These are phyloP conservation scores for Cebidichthys violaceus DNA, from an alignment of 2,113 vertebrate species.

Conservation along the genomic window DNA sequence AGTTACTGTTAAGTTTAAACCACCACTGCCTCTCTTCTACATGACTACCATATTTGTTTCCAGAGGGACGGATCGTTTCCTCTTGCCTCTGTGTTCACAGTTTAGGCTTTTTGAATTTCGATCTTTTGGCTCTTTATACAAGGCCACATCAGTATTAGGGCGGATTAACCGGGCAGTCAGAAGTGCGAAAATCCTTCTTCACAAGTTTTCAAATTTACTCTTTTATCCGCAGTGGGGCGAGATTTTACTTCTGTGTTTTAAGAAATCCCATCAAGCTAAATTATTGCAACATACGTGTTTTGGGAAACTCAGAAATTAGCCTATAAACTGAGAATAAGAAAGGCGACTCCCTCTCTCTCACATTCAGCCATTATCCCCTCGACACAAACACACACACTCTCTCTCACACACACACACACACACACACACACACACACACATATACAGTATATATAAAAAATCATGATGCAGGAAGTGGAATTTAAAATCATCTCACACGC, in stretches of 20 bases:
- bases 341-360: constrained; percentile 10
- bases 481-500: constrained; percentile 5
- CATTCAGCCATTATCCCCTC: constrained; percentile 33
- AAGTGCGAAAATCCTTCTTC: constrained; percentile 14
- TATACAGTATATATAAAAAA: background rate
- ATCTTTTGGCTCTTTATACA: background rate
- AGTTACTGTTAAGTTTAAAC: constrained; percentile 2
- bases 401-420: no score
- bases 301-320: constrained; percentile 37
- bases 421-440: no score
- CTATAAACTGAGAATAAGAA: background rate
- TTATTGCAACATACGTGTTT: constrained; percentile 7
- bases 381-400: background rate
- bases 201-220: constrained; percentile 20
- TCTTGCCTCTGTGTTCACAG: constrained; percentile 7
- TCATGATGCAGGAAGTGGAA: constrained; percentile 1
- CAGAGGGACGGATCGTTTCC: constrained; percentile 19
- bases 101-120: background rate
- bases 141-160: background rate
- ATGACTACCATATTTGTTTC: constrained; percentile 14
- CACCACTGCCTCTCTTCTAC: constrained; percentile 1
- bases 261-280: constrained; percentile 22
- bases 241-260: background rate
- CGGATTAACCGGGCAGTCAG: background rate
- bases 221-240: constrained; percentile 3